Evolutionary conservation across 2,113 vertebrate species (phyloP), one percentile per base, ranked within the genome.

Genomic region (Tragelaphus buxtoni): DNA sequence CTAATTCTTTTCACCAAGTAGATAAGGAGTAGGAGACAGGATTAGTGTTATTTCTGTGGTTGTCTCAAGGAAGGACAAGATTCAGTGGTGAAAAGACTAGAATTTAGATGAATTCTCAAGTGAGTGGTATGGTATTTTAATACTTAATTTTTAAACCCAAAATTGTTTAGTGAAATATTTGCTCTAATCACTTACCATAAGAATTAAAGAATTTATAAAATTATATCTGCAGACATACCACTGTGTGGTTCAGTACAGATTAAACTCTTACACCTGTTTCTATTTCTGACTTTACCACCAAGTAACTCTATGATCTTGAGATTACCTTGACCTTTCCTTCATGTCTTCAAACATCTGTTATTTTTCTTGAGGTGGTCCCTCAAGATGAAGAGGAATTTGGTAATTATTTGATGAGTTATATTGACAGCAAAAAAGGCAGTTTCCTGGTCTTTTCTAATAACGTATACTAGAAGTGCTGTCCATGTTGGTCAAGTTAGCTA

Each of bases 1-100:
- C 79, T 95, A n/a, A 95, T 83, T 92, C 76, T 97, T 88, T 95
- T 97, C 45, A 92, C 88, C 69, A 95, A 93, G 79, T 55, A 95
- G 87, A 85, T 91, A 91, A 91, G 69, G 61, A 55, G 17, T 18
- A 86, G 85, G 80, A 90, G 83, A 69, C 55, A 85, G 49, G 80
- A 96, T 92, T 65, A 88, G 51, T 26, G 42, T 90, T 61, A 76
- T 24, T 47, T 60, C 58, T 84, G 26, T 90, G 74, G 42, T 90
- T 28, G 2, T 96, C 53, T 92, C 2, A 4, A 95, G n/a, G 32
- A 94, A 30, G 55, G 45, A 35, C 45, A 95, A 87, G 49, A 95
- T 58, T 94, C 60, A 61, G 2, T 51, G 17, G 35, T 88, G 61
- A 91, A 39, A 79, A 82, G 45, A 60, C 94, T 76, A 76, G 65